A percentile compares a stretch with the other conserved stretches of the same genome.
phyloP scores from a whole-genome alignment of 1,140 invertebrate species.

The Brachionus angularis region DNA sequence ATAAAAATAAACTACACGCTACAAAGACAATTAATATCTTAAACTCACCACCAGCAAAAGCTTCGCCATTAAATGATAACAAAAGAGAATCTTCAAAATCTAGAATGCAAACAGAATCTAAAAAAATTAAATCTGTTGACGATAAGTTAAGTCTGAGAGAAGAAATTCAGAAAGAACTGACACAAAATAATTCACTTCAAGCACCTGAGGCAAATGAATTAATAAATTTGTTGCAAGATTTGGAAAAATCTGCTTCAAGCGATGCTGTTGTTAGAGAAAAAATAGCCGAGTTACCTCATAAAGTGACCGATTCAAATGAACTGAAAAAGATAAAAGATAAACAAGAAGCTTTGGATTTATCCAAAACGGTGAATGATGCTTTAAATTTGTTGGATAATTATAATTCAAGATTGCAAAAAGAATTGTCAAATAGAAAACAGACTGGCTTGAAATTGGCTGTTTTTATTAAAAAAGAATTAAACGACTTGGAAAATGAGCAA shows the following conservation, averaged over 20 bases:
- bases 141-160: neutral
- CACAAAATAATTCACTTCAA: neutral
- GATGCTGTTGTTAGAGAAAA: slow-evolving; percentile 84
- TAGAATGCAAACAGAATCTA: neutral
- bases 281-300: slow-evolving; percentile 84
- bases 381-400: slow-evolving; percentile 78
- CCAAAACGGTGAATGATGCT: slow-evolving; percentile 76
- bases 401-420: slow-evolving; percentile 74
- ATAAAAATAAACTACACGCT: slow-evolving; percentile 48
- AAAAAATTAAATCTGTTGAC: neutral
- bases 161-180: slow-evolving; percentile 25
- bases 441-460: slow-evolving; percentile 78
- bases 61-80: neutral
- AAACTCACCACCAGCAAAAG: no score
- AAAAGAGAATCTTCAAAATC: no score
- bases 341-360: slow-evolving; percentile 68
- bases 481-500: slow-evolving; percentile 76
- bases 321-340: slow-evolving; percentile 71
- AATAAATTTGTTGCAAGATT: slow-evolving; percentile 66
- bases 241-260: slow-evolving; percentile 87
- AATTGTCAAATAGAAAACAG: slow-evolving; percentile 78
- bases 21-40: slow-evolving; percentile 20
- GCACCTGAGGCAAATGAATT: slow-evolving; percentile 54
- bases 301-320: slow-evolving; percentile 83
- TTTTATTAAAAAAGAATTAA: slow-evolving; percentile 76